Conservation (phyloP, 2,113 vertebrate genomes). For the Willisornis vidua region DNA sequence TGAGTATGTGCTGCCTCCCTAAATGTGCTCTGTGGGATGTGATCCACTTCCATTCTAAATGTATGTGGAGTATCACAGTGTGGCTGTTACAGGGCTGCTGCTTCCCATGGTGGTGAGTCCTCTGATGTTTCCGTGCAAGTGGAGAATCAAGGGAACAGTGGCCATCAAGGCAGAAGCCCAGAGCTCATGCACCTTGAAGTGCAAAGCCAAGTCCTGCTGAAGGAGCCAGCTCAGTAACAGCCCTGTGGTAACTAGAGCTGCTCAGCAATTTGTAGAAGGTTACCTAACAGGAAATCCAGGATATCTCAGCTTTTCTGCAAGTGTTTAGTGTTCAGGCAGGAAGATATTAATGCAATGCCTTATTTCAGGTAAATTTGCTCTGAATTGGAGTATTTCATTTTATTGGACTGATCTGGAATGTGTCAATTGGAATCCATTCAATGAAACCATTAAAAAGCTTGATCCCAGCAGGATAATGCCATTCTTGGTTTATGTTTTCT, state of each 20-base stretch:
- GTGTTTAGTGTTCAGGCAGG: not conserved
- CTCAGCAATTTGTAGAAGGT: not conserved
- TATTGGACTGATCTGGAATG: not conserved
- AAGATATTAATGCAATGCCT: not conserved
- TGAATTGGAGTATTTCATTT: not conserved
- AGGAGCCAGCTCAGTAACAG: not conserved
- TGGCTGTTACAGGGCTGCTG: not conserved
- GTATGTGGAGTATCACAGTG: fast-evolving
- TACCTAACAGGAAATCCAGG: not conserved
- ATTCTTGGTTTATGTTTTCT: not conserved
- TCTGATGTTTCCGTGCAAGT: not conserved
- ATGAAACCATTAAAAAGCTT: not conserved
- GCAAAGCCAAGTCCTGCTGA: not conserved
- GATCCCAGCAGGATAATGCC: not conserved
- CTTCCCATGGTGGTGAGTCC: not conserved
- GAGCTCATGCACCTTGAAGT: not conserved
- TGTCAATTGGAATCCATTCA: not conserved
- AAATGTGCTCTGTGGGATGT: not conserved
- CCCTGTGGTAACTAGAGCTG: not conserved
- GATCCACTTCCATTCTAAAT: not conserved
- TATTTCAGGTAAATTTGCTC: not conserved
- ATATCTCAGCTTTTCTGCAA: not conserved
- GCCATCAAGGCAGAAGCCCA: not conserved
- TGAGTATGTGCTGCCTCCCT: not conserved
- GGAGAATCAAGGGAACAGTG: not conserved